Conservation (phyloP, 2,113 vertebrate species). For the Myrmecophaga tridactyla region DNA sequence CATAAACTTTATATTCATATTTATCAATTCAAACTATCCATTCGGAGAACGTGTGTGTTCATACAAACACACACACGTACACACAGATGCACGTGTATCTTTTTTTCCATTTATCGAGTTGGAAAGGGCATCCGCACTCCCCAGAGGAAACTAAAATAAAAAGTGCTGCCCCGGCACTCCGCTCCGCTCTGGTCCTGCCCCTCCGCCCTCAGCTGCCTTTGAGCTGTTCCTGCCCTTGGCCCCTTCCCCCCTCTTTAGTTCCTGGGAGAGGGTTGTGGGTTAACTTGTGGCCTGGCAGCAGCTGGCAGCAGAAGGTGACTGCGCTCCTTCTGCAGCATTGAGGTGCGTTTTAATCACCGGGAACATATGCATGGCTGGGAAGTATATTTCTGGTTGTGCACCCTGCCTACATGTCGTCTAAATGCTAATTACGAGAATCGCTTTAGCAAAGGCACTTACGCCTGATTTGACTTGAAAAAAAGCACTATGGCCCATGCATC, state of each 20-base stretch:
- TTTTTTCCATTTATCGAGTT: background rate
- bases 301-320: slow-evolving; percentile 47
- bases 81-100: background rate
- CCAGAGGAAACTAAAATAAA: background rate
- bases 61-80: fast-evolving
- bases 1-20: background rate
- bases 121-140: background rate
- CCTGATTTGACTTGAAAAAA: slow-evolving; percentile 30
- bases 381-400: slow-evolving; percentile 54
- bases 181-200: background rate
- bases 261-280: background rate
- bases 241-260: background rate
- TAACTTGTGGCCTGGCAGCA: background rate
- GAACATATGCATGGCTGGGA: background rate
- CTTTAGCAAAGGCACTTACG: background rate
- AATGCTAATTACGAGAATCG: slow-evolving; percentile 61
- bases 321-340: background rate
- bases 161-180: background rate
- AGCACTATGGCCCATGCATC: background rate
- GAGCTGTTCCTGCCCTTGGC: background rate
- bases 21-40: background rate
- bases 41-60: background rate
- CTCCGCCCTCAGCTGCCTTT: background rate
- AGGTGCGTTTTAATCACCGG: slow-evolving; percentile 37
- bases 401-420: slow-evolving; percentile 56